Percentiles rank a stretch among this genome's conserved stretches.
These are phyloP conservation scores for mouse (Mus musculus) DNA, from an alignment of 2,113 vertebrate species.

Conservation along the genomic window GRCm39 chr4:129121501-129122000, in stretches of 20 bases:
- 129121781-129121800: background rate
- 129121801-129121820: background rate
- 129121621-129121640: background rate
- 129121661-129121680: background rate
- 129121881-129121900: background rate
- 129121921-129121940: conserved; percentile 4
- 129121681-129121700: background rate
- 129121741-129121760: conserved; percentile 51
- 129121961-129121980: conserved; percentile 13
- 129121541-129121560: conserved; percentile 90
- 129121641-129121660: background rate
- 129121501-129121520: conserved; percentile 89
- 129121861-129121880: background rate
- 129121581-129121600: background rate
- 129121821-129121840: background rate
- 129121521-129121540: conserved; percentile 95
- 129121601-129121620: background rate
- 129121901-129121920: background rate
- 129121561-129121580: conserved; percentile 93
- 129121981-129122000: conserved; percentile 51
- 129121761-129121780: conserved; percentile 45
- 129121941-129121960: conserved; percentile 55
- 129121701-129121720: conserved; percentile 55
- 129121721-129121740: conserved; percentile 64
- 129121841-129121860: no score